Conservation (phyloP, 2,888 invertebrate genomes). For the Sinodicranocentrus sp. region DNA sequence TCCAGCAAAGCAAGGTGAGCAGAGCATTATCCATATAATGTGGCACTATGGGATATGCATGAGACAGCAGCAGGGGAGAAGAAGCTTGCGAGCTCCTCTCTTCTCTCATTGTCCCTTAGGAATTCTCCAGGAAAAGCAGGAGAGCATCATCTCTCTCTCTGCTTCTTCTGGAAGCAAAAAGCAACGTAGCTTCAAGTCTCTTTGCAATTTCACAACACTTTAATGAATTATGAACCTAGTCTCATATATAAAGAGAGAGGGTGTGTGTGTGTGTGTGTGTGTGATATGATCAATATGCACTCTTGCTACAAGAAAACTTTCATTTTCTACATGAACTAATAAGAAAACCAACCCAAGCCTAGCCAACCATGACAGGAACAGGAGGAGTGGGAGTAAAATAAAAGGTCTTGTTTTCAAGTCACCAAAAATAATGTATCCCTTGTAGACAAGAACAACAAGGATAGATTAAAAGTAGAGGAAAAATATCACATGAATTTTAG, state of each 20-base stretch:
- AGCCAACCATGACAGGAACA: slow-evolving; percentile 54
- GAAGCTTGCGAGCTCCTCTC: slow-evolving; percentile 51
- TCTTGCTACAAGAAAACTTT: slow-evolving; percentile 68
- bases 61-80: slow-evolving; percentile 65
- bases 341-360: slow-evolving; percentile 59
- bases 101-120: slow-evolving; percentile 67
- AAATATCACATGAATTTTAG: not conserved
- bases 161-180: not conserved
- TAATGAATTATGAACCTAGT: slow-evolving; percentile 76
- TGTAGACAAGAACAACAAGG: not conserved
- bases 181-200: slow-evolving; percentile 57
- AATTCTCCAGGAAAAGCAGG: slow-evolving; percentile 67
- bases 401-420: not conserved
- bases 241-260: slow-evolving; percentile 56
- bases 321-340: slow-evolving; percentile 72
- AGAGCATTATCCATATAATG: slow-evolving; percentile 60
- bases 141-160: slow-evolving; percentile 1
- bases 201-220: slow-evolving; percentile 76
- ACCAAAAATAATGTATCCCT: not conserved
- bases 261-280: slow-evolving; percentile 18
- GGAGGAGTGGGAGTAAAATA: too few species aligned
- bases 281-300: slow-evolving; percentile 76
- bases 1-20: slow-evolving; percentile 47
- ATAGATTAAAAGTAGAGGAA: not conserved
- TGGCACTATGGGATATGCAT: slow-evolving; percentile 65